Base-by-base conservation (phyloP, 2,888 invertebrate genomes). In the Ornithoptera priamus region DNA sequence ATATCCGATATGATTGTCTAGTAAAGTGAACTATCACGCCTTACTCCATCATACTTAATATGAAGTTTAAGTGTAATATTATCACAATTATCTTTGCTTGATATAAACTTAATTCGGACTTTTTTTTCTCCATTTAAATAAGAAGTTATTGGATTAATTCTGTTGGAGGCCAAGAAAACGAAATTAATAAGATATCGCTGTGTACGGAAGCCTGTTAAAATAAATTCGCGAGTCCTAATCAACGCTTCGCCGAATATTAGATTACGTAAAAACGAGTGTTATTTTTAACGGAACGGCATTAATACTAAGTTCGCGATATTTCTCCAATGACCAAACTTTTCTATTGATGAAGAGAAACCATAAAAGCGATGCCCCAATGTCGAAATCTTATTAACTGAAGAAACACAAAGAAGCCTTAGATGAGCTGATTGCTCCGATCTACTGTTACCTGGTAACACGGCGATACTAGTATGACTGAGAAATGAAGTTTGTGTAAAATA, bases 361-460 rank as follows among this genome's bases (percentile, higher is more conserved):
- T 70, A 70, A 18, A 66, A 70, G 63, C 59, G 58, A 50, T 39
- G 56, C 71, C 76, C 57, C 74, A 73, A 73, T 77, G 76, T 72
- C 72, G 69, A 79, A 80, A 82, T 82, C 82, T 80, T 81, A 80
- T 82, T 82, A 81, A 74, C 74, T 68, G 73, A 76, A 78, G 77
- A 76, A 77, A 76, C 72, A 74, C 72, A 68, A 70, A 70, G 77
- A 78, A 74, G 67, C 77, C 79, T 39, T 75, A 76, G 71, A 77
- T 62, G 18, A 71, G 73, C 72, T 73, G 74, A 75, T 74, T 75
- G 72, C 72, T 69, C 65, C 62, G 64, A 42, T 69, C 70, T 59
- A 46, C n/a, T 59, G 36, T 59, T 39, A 57, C 64, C n/a, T 57
- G 60, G 62, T 61, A 68, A 71, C 62, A 65, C 46, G 65, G 50